Evolutionary conservation across 2,797 vertebrate genomes (phyloP).

Genomic region (Propithecus deckenii): DNA sequence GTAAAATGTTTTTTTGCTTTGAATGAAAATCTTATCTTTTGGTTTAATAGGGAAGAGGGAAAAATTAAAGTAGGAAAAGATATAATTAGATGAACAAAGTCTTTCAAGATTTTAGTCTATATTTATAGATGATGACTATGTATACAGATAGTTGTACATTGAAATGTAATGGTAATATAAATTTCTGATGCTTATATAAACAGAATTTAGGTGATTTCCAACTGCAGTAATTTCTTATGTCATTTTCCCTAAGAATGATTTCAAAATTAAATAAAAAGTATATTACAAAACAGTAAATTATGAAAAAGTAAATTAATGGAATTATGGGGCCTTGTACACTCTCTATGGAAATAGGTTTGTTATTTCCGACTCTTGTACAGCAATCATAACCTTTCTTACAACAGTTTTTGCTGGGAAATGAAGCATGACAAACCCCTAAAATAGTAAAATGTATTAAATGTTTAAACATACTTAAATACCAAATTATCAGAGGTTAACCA

Average conservation of each 20-base stretch:
- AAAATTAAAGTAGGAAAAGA: slow-evolving; percentile 63
- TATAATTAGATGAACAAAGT: slow-evolving; percentile 56
- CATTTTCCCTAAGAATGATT: slow-evolving; percentile 7
- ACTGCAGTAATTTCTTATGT: not conserved
- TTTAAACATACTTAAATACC: slow-evolving; percentile 40
- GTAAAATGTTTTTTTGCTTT: slow-evolving; percentile 68
- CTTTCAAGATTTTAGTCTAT: not conserved
- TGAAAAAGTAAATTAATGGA: not conserved
- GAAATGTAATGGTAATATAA: not conserved
- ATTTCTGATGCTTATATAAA: not conserved
- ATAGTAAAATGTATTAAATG: not conserved
- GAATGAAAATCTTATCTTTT: slow-evolving; percentile 60
- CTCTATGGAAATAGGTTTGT: not conserved
- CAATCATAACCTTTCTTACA: slow-evolving; percentile 39
- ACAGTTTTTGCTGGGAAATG: slow-evolving; percentile 52
- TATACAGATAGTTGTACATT: not conserved
- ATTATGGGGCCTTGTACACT: not conserved
- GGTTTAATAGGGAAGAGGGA: slow-evolving; percentile 73
- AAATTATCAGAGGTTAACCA: slow-evolving; percentile 57
- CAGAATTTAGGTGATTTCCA: not conserved
- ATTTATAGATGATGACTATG: not conserved
- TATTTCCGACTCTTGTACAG: slow-evolving; percentile 37
- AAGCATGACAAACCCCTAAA: slow-evolving; percentile 49
- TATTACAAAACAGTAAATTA: not conserved
- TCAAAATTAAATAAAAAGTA: slow-evolving; percentile 17